phyloP scores from a whole-genome alignment of 2,797 vertebrate species.

The Periparus ater region DNA sequence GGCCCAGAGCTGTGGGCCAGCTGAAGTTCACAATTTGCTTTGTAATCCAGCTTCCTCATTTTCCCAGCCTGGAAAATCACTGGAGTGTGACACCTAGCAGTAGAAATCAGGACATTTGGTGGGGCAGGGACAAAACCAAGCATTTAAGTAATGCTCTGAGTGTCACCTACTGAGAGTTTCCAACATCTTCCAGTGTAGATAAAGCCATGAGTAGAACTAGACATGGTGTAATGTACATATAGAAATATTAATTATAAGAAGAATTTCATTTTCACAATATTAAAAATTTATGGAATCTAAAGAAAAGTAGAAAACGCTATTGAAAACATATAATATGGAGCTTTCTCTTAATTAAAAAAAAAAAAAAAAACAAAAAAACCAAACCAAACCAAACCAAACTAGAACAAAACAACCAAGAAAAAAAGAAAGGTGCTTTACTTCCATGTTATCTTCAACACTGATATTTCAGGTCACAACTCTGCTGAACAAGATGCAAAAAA shows the following conservation, averaged over 20 bases:
- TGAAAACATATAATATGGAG: background rate
- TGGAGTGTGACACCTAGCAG: background rate
- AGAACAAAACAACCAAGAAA: background rate
- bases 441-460: background rate
- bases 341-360: background rate
- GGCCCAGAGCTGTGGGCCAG: accelerated
- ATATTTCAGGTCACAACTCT: background rate
- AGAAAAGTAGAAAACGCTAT: background rate
- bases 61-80: background rate
- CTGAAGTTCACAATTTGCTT: background rate
- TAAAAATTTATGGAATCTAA: background rate
- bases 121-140: background rate
- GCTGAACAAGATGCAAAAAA: background rate
- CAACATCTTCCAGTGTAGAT: background rate
- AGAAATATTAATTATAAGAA: background rate
- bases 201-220: background rate
- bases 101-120: background rate
- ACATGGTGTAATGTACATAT: background rate
- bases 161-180: background rate
- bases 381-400: background rate
- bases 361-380: background rate
- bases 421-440: background rate
- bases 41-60: background rate
- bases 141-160: background rate
- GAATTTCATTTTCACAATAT: background rate